Percentiles rank a stretch among this genome's conserved stretches.
Evolutionary conservation across 1,140 invertebrate species (phyloP).

Genomic region (Drosophila kikkawai): DNA sequence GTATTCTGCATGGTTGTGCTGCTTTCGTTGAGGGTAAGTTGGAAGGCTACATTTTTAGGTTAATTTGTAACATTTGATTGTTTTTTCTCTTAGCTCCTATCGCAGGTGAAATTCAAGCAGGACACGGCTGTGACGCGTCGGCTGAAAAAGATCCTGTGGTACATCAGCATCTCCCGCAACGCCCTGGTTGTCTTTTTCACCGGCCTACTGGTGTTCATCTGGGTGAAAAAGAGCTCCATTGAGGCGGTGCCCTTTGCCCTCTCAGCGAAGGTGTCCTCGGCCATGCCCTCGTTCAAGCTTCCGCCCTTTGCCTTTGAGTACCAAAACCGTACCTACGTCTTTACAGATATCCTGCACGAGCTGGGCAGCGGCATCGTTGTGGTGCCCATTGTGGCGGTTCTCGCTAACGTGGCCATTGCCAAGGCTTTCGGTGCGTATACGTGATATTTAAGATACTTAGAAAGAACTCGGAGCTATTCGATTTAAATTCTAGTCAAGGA

Average conservation of each 20-base stretch:
- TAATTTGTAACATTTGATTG: background rate
- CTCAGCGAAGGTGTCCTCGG: slow-evolving; percentile 88
- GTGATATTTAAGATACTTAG: background rate
- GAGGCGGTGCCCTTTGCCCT: slow-evolving; percentile 70
- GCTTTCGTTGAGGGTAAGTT: slow-evolving; percentile 89
- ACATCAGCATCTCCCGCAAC: slow-evolving; percentile 92
- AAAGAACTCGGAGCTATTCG: background rate
- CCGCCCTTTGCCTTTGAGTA: slow-evolving; percentile 88
- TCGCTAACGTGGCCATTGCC: slow-evolving; percentile 95
- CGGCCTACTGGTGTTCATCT: slow-evolving; percentile 87
- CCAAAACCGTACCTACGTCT: slow-evolving; percentile 87
- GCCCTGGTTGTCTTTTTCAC: slow-evolving; percentile 91
- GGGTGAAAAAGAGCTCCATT: slow-evolving; percentile 77
- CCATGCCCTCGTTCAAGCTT: slow-evolving; percentile 87
- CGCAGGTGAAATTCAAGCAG: slow-evolving; percentile 74
- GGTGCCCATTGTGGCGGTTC: slow-evolving; percentile 91
- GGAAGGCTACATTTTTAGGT: too few species aligned
- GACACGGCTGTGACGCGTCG: slow-evolving; percentile 84
- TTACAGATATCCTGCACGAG: slow-evolving; percentile 88
- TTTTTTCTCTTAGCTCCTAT: slow-evolving; percentile 48
- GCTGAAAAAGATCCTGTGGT: slow-evolving; percentile 89
- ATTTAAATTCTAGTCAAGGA: slow-evolving; percentile 80
- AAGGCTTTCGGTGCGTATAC: slow-evolving; percentile 92
- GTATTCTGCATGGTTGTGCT: slow-evolving; percentile 89
- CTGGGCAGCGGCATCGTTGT: slow-evolving; percentile 90